A percentile compares a stretch with the other conserved stretches of the same genome.
These are phyloP conservation scores for Chloromyia formosa DNA, from an alignment of 2,888 invertebrate species.

Conservation along the genomic window DNA sequence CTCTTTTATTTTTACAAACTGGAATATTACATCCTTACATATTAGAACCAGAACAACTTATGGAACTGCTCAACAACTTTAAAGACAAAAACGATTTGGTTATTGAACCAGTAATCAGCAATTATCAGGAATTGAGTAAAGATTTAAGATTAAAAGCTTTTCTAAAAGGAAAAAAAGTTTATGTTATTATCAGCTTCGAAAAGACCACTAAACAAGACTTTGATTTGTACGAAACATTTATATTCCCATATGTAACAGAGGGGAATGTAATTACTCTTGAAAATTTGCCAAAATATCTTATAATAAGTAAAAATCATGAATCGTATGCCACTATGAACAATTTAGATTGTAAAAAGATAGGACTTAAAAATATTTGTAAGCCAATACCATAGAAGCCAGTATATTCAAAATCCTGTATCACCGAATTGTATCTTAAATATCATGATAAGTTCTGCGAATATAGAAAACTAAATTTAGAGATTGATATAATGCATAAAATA, in stretches of 20 bases:
- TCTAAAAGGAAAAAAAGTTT: neutral
- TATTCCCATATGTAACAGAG: neutral
- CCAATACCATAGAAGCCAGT: neutral
- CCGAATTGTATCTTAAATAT: neutral
- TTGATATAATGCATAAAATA: conserved; percentile 11
- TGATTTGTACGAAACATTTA: neutral
- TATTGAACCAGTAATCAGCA: neutral
- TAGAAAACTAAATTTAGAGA: neutral
- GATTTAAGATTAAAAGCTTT: conserved; percentile 7
- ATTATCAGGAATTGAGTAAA: neutral
- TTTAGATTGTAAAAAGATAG: neutral
- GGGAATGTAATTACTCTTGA: neutral
- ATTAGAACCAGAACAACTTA: neutral
- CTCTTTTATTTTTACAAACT: conserved; percentile 6
- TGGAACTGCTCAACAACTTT: neutral
- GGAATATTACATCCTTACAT: neutral
- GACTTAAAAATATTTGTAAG: neutral
- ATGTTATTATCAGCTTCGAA: neutral
- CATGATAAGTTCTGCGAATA: neutral
- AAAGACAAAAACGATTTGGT: neutral
- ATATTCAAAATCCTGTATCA: conserved; percentile 2
- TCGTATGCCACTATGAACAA: neutral
- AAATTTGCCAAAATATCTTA: neutral
- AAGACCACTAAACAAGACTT: neutral
- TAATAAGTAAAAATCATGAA: neutral